Conservation (phyloP, 2,888 invertebrate genomes). For the Amiota minor region DNA sequence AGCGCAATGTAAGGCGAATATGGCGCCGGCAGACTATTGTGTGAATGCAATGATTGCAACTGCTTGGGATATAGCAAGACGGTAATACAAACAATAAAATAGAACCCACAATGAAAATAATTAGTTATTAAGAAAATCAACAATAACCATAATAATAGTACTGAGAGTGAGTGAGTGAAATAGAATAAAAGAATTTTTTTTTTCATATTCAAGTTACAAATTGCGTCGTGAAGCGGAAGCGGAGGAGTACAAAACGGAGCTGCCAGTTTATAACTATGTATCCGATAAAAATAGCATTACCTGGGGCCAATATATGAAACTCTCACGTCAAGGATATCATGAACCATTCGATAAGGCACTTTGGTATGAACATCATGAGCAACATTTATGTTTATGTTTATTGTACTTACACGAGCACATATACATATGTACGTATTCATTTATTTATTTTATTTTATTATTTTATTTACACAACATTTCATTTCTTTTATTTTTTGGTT, state of each 20-base stretch:
- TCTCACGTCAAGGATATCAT: conserved; percentile 72
- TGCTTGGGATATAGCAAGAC: conserved; percentile 73
- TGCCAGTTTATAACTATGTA: conserved; percentile 74
- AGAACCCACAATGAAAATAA: conserved; percentile 15
- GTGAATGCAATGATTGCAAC: conserved; percentile 74
- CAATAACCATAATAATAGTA: not conserved
- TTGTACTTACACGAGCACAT: not conserved
- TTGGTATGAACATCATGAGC: conserved; percentile 72
- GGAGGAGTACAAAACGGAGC: conserved; percentile 55
- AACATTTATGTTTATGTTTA: not conserved
- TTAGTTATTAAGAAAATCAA: not conserved
- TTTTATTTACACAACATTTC: not conserved
- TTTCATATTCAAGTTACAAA: too few species aligned
- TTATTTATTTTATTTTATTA: not conserved
- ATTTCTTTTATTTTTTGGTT: not conserved
- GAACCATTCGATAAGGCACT: conserved; percentile 73
- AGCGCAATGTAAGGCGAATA: conserved; percentile 70
- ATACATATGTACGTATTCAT: not conserved
- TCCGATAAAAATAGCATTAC: conserved; percentile 73
- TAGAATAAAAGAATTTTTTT: too few species aligned
- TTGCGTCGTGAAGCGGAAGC: too few species aligned
- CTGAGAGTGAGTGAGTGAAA: too few species aligned
- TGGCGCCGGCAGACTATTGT: conserved; percentile 74
- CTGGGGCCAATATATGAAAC: conserved; percentile 73
- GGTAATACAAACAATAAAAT: conserved; percentile 55